These are phyloP conservation scores for Morpho achilles DNA, from an alignment of 2,888 invertebrate species.

Conservation along the genomic window DNA sequence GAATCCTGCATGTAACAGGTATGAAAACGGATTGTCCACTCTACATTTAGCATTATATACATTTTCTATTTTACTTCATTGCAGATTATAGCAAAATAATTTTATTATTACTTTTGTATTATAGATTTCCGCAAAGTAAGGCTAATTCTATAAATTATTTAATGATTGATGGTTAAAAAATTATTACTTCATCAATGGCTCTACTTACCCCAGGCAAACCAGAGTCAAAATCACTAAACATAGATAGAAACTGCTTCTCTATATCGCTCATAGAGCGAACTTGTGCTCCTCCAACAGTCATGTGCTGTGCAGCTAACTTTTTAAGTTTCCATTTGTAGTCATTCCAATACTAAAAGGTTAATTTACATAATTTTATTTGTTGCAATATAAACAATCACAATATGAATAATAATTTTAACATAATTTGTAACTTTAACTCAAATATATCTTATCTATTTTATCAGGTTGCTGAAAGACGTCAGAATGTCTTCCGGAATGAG, in stretches of 20 bases:
- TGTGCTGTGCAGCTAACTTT: neutral
- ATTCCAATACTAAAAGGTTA: conserved; percentile 8
- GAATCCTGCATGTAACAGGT: too few relatives aligned
- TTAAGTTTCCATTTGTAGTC: conserved; percentile 6
- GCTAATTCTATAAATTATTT: neutral
- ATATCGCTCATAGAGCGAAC: conserved; percentile 1
- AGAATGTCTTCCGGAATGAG: too few relatives aligned
- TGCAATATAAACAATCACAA: neutral
- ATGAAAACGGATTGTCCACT: too few relatives aligned
- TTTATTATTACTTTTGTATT: too few relatives aligned
- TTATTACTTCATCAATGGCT: neutral
- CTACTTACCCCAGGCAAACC: conserved; percentile 3
- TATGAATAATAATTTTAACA: neutral
- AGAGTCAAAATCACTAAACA: conserved; percentile 12
- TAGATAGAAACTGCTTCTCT: conserved; percentile 8
- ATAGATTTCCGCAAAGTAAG: neutral
- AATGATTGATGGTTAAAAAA: neutral
- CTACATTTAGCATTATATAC: too few relatives aligned
- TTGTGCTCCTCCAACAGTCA: neutral
- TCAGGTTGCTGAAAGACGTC: too few relatives aligned
- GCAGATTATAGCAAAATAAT: too few relatives aligned
- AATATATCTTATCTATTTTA: too few relatives aligned
- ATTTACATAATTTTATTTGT: neutral
- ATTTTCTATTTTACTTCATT: too few relatives aligned
- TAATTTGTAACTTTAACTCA: neutral